These are phyloP conservation scores for Atethmia centrago DNA, from an alignment of 2,888 invertebrate species.

Conservation along the genomic window DNA sequence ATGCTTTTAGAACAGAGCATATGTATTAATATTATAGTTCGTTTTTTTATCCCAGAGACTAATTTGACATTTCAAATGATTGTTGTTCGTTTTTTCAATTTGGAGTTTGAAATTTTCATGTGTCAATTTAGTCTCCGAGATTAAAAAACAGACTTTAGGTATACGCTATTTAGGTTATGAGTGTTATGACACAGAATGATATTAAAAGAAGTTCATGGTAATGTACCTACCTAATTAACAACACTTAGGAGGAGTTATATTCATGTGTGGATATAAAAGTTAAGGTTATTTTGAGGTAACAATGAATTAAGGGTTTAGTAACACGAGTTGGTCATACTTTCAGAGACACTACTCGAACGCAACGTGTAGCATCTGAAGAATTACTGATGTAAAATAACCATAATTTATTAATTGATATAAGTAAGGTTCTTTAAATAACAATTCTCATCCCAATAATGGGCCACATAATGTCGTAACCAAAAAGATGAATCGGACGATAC, in stretches of 20 bases:
- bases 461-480: background rate
- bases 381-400: background rate
- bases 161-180: slow-evolving; percentile 30
- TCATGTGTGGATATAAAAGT: background rate
- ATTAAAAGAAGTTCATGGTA: slow-evolving; percentile 22
- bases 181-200: slow-evolving; percentile 39
- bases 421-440: background rate
- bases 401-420: background rate
- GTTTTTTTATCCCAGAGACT: too few species aligned
- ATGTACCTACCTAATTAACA: slow-evolving; percentile 59
- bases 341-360: background rate
- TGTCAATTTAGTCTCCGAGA: too few species aligned
- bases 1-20: background rate
- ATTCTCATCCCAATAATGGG: background rate
- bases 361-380: slow-evolving; percentile 4
- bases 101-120: too few species aligned
- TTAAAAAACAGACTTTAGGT: too few species aligned
- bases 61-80: too few species aligned
- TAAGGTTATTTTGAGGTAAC: background rate
- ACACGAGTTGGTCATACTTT: background rate
- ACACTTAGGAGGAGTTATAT: background rate
- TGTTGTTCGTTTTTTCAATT: too few species aligned
- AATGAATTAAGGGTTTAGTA: slow-evolving; percentile 15
- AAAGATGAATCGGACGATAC: slow-evolving; percentile 40
- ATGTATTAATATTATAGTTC: slow-evolving; percentile 51